Percentiles rank a stretch among this genome's conserved stretches.
phyloP scores from a whole-genome alignment of 2,888 invertebrate species.

The Tribolium freemani region DNA sequence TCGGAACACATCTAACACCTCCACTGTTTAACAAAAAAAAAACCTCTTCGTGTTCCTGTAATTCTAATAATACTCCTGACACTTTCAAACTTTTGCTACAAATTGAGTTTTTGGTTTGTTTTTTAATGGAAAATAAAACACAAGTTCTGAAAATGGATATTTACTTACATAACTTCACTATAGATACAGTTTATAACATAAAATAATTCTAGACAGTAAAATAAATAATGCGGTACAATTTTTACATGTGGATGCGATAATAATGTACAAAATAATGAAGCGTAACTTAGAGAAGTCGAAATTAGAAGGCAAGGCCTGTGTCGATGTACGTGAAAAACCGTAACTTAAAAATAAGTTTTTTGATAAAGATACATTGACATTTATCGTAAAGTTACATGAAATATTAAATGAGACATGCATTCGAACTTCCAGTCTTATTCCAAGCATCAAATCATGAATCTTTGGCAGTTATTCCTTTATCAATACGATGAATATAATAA shows the following conservation, averaged over 20 bases:
- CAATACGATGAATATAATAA: slow-evolving; percentile 41
- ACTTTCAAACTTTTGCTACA: too few relatives aligned
- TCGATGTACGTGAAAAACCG: slow-evolving; percentile 52
- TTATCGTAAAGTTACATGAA: slow-evolving; percentile 44
- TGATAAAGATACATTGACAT: slow-evolving; percentile 41
- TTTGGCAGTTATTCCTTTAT: slow-evolving; percentile 58
- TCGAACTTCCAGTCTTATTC: slow-evolving; percentile 45
- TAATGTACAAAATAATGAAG: slow-evolving; percentile 37
- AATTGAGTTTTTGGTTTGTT: too few relatives aligned
- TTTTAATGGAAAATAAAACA: slow-evolving; percentile 18
- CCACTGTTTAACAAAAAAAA: too few relatives aligned
- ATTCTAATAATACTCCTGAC: too few relatives aligned
- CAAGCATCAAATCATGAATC: slow-evolving; percentile 56
- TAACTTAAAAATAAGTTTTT: slow-evolving; percentile 10
- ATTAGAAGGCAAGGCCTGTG: slow-evolving; percentile 50
- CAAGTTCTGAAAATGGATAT: slow-evolving; percentile 48
- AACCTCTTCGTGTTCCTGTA: too few relatives aligned
- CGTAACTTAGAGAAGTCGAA: slow-evolving; percentile 4
- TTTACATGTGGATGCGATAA: slow-evolving; percentile 46
- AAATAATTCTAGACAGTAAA: slow-evolving; percentile 44
- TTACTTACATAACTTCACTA: slow-evolving; percentile 59
- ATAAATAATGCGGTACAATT: slow-evolving; percentile 48
- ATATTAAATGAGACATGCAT: slow-evolving; percentile 39
- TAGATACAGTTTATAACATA: slow-evolving; percentile 51
- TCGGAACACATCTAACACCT: too few relatives aligned